phyloP scores from a whole-genome alignment of 2,797 vertebrate species.

The Argentina silus region DNA sequence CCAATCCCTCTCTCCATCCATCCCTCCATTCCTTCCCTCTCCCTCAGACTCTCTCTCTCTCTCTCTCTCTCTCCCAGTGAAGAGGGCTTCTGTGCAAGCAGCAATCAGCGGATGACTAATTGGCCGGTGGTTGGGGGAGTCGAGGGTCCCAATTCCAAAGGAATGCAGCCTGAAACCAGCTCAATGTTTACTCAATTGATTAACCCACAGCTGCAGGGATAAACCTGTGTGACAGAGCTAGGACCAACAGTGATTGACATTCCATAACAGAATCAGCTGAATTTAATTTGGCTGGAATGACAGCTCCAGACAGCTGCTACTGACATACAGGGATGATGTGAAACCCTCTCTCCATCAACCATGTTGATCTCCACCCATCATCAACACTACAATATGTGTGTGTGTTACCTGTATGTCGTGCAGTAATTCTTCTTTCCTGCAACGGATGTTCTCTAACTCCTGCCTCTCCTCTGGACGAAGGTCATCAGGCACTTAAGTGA shows the following conservation, averaged over 20 bases:
- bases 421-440: conserved; percentile 92
- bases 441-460: conserved; percentile 93
- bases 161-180: conserved; percentile 22
- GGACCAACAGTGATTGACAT: conserved; percentile 17
- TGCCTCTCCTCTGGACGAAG: conserved; percentile 92
- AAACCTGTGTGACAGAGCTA: background rate
- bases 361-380: too few species aligned
- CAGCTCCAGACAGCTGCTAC: background rate
- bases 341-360: too few species aligned
- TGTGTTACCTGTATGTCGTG: conserved; percentile 90
- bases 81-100: conserved; percentile 5
- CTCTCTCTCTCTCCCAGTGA: background rate
- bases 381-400: too few species aligned
- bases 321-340: too few species aligned
- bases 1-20: background rate
- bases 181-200: conserved; percentile 37
- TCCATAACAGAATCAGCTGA: conserved; percentile 44
- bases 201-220: conserved; percentile 9
- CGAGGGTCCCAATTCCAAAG: conserved; percentile 19
- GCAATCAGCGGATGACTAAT: background rate
- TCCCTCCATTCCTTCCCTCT: background rate
- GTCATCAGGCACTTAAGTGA: conserved; percentile 86
- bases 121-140: background rate
- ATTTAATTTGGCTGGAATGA: conserved; percentile 35
- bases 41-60: background rate